These are phyloP conservation scores for Anthopleura xanthogrammica DNA, from an alignment of 92 coral and sea anemone species.

Conservation along the genomic window DNA sequence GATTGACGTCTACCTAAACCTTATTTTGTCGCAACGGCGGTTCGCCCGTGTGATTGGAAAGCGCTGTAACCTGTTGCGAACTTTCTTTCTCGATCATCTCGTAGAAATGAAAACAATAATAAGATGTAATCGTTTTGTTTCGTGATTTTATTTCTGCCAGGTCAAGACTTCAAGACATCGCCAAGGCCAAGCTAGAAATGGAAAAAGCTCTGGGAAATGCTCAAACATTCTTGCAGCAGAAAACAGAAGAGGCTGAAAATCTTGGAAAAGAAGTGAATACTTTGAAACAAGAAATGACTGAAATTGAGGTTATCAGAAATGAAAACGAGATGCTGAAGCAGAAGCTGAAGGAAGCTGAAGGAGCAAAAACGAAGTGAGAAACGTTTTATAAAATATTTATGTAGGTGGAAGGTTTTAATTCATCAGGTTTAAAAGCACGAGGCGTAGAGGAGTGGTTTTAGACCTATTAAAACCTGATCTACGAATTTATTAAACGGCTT, in stretches of 20 bases:
- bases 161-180: slow-evolving; percentile 44
- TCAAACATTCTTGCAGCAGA: slow-evolving; percentile 28
- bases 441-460: too few relatives aligned
- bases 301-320: slow-evolving; percentile 2
- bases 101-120: too few relatives aligned
- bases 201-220: slow-evolving; percentile 44
- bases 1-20: too few relatives aligned
- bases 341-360: slow-evolving; percentile 30
- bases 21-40: too few relatives aligned
- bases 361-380: slow-evolving; percentile 22
- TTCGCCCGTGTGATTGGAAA: too few relatives aligned
- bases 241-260: slow-evolving; percentile 32
- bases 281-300: slow-evolving; percentile 18
- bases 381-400: background rate
- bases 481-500: too few relatives aligned
- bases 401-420: too few relatives aligned
- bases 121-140: background rate
- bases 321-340: slow-evolving; percentile 33
- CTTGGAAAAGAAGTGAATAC: slow-evolving; percentile 26
- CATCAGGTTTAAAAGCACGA: too few relatives aligned
- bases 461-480: too few relatives aligned
- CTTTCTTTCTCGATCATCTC: too few relatives aligned
- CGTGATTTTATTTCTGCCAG: slow-evolving; percentile 2
- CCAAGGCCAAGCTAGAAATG: slow-evolving; percentile 50
- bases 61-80: too few relatives aligned